Percentiles rank a stretch among this genome's conserved stretches.
Evolutionary conservation across 2,888 invertebrate genomes (phyloP).

Genomic region (Odontomyia ornata): DNA sequence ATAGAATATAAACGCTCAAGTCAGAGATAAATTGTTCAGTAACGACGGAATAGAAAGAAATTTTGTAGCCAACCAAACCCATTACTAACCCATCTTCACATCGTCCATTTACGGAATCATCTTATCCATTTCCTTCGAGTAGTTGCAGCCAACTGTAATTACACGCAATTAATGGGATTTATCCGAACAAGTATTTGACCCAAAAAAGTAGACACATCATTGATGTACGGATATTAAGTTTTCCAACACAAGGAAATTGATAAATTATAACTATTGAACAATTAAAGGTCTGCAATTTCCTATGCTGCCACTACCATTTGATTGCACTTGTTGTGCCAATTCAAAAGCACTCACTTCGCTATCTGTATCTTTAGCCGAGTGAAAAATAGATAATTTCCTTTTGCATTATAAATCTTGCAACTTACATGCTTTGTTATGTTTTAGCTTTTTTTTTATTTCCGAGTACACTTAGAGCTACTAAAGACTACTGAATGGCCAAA

Average conservation of each 20-base stretch:
- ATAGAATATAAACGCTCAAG: too few relatives aligned
- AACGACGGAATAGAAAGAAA: too few relatives aligned
- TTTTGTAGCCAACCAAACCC: too few relatives aligned
- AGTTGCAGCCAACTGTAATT: background rate
- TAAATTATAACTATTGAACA: background rate
- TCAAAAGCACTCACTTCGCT: too few relatives aligned
- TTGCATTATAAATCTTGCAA: background rate
- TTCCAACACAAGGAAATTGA: background rate
- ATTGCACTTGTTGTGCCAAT: background rate
- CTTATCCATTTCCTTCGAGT: background rate
- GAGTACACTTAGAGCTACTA: background rate
- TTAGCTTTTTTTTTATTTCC: background rate
- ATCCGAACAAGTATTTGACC: background rate
- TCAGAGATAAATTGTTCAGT: too few relatives aligned
- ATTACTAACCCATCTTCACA: too few relatives aligned
- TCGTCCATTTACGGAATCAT: too few relatives aligned
- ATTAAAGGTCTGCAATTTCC: background rate
- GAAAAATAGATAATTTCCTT: too few relatives aligned
- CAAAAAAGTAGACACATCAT: slow-evolving; percentile 12
- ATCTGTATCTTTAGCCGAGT: too few relatives aligned
- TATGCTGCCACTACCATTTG: background rate
- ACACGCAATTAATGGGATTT: slow-evolving; percentile 18
- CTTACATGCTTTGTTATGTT: too few relatives aligned
- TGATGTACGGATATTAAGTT: background rate
- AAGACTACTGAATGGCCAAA: background rate